Conservation (phyloP, 2,888 invertebrate species). For the Cetonia aurata region DNA sequence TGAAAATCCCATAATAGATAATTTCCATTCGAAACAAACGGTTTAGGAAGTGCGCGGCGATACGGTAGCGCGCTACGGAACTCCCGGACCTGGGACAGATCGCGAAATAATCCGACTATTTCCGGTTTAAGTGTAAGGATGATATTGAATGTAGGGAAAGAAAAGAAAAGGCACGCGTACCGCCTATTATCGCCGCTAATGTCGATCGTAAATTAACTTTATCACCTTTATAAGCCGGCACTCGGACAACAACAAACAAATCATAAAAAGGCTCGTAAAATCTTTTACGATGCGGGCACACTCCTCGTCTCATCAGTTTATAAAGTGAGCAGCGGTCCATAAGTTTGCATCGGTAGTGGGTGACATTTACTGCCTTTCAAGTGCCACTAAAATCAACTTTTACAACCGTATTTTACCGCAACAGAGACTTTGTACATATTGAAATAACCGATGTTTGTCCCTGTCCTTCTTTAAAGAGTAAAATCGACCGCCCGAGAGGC, state of each 20-base stretch:
- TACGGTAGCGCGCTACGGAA: constrained; percentile 17
- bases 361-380: constrained; percentile 73
- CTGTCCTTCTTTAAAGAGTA: constrained; percentile 43
- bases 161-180: neutral
- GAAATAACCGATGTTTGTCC: constrained; percentile 52
- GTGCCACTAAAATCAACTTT: constrained; percentile 71
- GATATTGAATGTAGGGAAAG: neutral
- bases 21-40: constrained; percentile 62
- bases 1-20: constrained; percentile 63
- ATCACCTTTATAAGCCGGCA: constrained; percentile 43
- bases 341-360: constrained; percentile 63
- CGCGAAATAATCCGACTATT: neutral
- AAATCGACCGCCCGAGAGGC: constrained; percentile 39
- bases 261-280: constrained; percentile 55
- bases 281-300: constrained; percentile 58
- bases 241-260: constrained; percentile 53
- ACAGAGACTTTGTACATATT: constrained; percentile 57
- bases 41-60: constrained; percentile 27
- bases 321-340: constrained; percentile 59
- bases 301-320: constrained; percentile 55
- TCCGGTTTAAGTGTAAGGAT: constrained; percentile 9
- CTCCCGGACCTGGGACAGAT: constrained; percentile 1
- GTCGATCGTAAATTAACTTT: constrained; percentile 37
- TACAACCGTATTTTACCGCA: constrained; percentile 66
- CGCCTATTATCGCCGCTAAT: constrained; percentile 27